These are phyloP conservation scores for Pollenia amentaria DNA, from an alignment of 2,888 invertebrate genomes.

Conservation along the genomic window DNA sequence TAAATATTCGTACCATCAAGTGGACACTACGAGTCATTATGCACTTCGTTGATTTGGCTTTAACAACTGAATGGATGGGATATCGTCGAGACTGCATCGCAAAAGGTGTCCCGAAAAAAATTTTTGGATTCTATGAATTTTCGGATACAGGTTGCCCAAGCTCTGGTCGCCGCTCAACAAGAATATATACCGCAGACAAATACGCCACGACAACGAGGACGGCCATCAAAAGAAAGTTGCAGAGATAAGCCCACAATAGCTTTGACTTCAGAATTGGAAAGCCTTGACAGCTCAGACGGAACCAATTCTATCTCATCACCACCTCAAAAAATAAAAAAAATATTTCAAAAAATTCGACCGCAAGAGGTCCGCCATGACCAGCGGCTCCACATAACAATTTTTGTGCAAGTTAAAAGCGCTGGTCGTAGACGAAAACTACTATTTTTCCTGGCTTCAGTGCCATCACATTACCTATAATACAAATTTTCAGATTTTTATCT, in stretches of 20 bases:
- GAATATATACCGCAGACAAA: not conserved
- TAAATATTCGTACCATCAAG: slow-evolving; percentile 75
- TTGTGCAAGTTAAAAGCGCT: not conserved
- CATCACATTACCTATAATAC: no score
- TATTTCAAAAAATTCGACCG: not conserved
- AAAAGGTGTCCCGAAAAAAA: not conserved
- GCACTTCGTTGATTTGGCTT: slow-evolving; percentile 72
- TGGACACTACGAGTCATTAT: slow-evolving; percentile 74
- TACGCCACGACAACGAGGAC: slow-evolving; percentile 4
- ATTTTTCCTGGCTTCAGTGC: no score
- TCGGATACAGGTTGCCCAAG: not conserved
- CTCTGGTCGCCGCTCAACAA: not conserved
- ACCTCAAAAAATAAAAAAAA: not conserved
- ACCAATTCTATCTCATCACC: not conserved
- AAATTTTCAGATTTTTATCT: no score
- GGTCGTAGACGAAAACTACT: no score
- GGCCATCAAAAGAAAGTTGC: not conserved
- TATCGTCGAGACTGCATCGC: not conserved
- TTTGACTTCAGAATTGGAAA: not conserved
- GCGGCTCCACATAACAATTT: not conserved
- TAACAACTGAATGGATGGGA: slow-evolving; percentile 67
- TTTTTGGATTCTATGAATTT: not conserved
- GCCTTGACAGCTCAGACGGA: not conserved
- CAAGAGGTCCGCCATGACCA: slow-evolving; percentile 1
- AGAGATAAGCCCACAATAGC: not conserved